A percentile compares a stretch with the other conserved stretches of the same genome.
phyloP scores from a whole-genome alignment of 2,888 invertebrate species.

The Cryptosula pallasiana region DNA sequence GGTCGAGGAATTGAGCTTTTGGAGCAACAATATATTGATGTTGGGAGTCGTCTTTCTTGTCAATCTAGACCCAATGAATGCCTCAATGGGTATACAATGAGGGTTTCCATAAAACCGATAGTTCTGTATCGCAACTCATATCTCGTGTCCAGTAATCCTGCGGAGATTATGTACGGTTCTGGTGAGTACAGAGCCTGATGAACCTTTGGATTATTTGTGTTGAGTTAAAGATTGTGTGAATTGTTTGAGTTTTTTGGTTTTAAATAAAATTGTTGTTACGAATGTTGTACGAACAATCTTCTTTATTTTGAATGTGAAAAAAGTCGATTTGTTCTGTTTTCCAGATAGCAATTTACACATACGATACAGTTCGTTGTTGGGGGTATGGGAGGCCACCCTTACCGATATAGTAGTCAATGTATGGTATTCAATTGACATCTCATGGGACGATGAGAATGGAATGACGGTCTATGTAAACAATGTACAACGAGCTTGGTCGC shows the following conservation, averaged over 20 bases:
- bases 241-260: too few relatives aligned
- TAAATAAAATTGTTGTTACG: too few relatives aligned
- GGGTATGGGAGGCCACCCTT: constrained; percentile 39
- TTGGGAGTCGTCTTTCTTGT: constrained; percentile 43
- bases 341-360: constrained; percentile 36
- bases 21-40: constrained; percentile 42
- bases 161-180: constrained; percentile 42
- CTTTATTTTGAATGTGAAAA: too few relatives aligned
- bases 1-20: constrained; percentile 36
- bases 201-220: too few relatives aligned
- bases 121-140: constrained; percentile 40
- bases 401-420: constrained; percentile 33
- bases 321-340: not conserved
- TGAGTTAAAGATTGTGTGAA: too few relatives aligned
- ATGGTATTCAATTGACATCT: constrained; percentile 41
- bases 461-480: constrained; percentile 38
- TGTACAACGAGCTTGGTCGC: constrained; percentile 27
- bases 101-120: constrained; percentile 38
- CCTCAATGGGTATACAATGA: constrained; percentile 41
- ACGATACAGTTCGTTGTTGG: constrained; percentile 37
- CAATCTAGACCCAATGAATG: constrained; percentile 44
- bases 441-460: constrained; percentile 43
- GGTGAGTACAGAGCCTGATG: too few relatives aligned
- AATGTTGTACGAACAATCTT: too few relatives aligned
- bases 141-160: constrained; percentile 44